Percentiles rank a stretch among this genome's conserved stretches.
phyloP scores from a whole-genome alignment of 2,888 invertebrate genomes.

The Lagria hirta region DNA sequence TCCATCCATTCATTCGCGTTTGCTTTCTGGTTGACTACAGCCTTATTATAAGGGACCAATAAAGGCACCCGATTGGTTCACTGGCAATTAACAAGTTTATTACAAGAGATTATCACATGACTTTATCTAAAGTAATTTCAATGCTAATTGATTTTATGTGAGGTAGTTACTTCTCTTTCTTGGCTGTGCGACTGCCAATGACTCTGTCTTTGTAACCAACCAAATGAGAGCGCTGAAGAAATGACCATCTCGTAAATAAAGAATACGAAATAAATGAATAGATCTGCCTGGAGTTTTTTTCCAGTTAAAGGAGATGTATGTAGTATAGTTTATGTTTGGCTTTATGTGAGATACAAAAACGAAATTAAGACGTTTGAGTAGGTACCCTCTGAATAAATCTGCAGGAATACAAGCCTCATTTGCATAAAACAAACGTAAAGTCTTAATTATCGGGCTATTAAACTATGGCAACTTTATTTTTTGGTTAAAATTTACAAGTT shows the following conservation, averaged over 20 bases:
- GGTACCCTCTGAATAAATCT: too few species aligned
- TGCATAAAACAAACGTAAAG: slow-evolving; percentile 4
- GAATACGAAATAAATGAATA: slow-evolving; percentile 30
- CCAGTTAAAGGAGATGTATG: slow-evolving; percentile 19
- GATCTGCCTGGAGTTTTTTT: slow-evolving; percentile 24
- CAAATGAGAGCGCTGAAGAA: slow-evolving; percentile 2
- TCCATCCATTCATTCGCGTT: slow-evolving; percentile 1
- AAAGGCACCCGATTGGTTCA: slow-evolving; percentile 49
- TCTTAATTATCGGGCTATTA: too few species aligned
- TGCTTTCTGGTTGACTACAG: slow-evolving; percentile 27
- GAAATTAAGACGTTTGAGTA: too few species aligned
- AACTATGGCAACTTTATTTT: too few species aligned
- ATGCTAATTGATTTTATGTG: slow-evolving; percentile 52
- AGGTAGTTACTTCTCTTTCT: slow-evolving; percentile 27
- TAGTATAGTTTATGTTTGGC: too few species aligned
- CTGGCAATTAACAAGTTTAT: slow-evolving; percentile 53
- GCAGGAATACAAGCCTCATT: too few species aligned
- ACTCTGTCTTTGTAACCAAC: slow-evolving; percentile 3
- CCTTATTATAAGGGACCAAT: slow-evolving; percentile 51
- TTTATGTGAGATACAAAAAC: too few species aligned
- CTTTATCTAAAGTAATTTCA: slow-evolving; percentile 52
- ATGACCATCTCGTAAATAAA: slow-evolving; percentile 24
- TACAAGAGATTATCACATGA: slow-evolving; percentile 51
- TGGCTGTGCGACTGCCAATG: not conserved
- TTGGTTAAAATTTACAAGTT: too few species aligned